phyloP scores from a whole-genome alignment of 2,113 vertebrate species.

The Apodemus sylvaticus region DNA sequence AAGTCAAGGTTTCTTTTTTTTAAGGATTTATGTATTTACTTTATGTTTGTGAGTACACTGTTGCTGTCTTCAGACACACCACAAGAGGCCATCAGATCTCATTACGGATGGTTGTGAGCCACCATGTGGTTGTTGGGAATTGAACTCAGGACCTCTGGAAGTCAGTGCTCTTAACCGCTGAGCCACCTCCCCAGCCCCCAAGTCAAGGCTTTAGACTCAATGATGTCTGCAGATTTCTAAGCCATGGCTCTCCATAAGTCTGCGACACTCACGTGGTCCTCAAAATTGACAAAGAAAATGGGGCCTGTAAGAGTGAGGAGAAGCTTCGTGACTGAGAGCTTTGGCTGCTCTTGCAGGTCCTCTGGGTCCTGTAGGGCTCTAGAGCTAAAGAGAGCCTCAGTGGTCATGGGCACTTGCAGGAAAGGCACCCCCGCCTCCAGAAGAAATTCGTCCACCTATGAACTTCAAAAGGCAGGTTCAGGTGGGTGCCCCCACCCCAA shows the following conservation, averaged over 20 bases:
- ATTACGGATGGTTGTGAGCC: no score
- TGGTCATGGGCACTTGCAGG: neutral
- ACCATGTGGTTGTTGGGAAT: no score
- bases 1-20: no score
- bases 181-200: no score
- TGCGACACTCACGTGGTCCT: neutral
- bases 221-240: neutral
- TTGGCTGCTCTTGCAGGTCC: neutral
- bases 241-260: neutral
- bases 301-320: neutral
- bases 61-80: no score
- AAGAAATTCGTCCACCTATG: neutral
- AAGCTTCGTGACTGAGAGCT: neutral
- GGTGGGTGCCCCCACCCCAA: rapidly evolving
- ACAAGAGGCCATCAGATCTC: no score
- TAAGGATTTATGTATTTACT: no score
- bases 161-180: no score
- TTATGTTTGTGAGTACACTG: no score
- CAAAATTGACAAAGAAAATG: neutral
- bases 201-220: neutral
- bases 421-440: neutral
- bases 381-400: neutral
- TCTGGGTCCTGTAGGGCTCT: neutral
- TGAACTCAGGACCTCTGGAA: no score
- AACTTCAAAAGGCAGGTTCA: neutral